A percentile compares a stretch with the other conserved stretches of the same genome.
These are phyloP conservation scores for Patella vulgata DNA, from an alignment of 1,140 invertebrate species.

Conservation along the genomic window DNA sequence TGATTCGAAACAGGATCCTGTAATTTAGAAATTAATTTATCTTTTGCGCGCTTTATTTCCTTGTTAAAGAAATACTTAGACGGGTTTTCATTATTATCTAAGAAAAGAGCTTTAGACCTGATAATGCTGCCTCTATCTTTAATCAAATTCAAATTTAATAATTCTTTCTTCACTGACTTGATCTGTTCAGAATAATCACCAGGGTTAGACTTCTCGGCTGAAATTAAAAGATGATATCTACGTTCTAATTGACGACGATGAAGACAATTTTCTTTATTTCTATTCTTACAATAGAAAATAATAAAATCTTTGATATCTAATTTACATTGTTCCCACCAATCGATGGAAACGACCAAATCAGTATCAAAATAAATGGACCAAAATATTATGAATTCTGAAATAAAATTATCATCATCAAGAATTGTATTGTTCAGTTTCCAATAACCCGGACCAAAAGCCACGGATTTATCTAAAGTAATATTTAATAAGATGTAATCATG, in stretches of 20 bases:
- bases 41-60: constrained; percentile 13
- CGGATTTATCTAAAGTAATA: too few relatives aligned
- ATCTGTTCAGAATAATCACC: constrained; percentile 18
- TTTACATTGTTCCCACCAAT: constrained; percentile 15
- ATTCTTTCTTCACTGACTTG: constrained; percentile 10
- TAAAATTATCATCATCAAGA: too few relatives aligned
- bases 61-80: constrained; percentile 22
- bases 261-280: constrained; percentile 8
- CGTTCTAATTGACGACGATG: constrained; percentile 14
- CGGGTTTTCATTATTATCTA: constrained; percentile 29
- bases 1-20: neutral
- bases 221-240: constrained; percentile 11
- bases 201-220: constrained; percentile 9
- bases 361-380: too few relatives aligned
- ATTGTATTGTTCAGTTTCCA: too few relatives aligned
- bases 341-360: too few relatives aligned
- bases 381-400: too few relatives aligned
- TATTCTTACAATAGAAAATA: constrained; percentile 28
- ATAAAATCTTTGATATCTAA: constrained; percentile 19
- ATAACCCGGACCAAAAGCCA: too few relatives aligned
- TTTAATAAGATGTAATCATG: too few relatives aligned
- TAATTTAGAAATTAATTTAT: constrained; percentile 26
- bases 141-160: constrained; percentile 19
- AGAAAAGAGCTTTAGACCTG: constrained; percentile 14
- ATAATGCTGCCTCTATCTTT: constrained; percentile 15